Percentiles rank a stretch among this genome's conserved stretches.
phyloP scores from a whole-genome alignment of 2,888 invertebrate species.

The Agapetus fuscipes region DNA sequence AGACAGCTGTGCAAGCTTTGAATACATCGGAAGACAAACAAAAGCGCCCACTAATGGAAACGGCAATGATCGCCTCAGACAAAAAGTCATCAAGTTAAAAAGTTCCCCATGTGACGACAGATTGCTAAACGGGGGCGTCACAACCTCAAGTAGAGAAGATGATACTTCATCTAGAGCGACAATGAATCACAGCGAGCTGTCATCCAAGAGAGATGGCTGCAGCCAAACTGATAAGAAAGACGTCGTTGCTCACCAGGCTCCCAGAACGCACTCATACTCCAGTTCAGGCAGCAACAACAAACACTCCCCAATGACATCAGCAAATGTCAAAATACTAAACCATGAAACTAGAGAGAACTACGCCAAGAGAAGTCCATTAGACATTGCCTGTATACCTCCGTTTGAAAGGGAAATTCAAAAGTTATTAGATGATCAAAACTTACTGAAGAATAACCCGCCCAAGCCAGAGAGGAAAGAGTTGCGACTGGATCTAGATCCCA shows the following conservation, averaged over 20 bases:
- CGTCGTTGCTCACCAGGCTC: conserved; percentile 33
- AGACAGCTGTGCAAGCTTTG: conserved; percentile 55
- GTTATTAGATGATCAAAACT: conserved; percentile 62
- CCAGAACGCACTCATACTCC: conserved; percentile 43
- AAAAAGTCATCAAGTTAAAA: conserved; percentile 28
- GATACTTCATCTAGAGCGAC: conserved; percentile 42
- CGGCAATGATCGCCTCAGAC: conserved; percentile 33
- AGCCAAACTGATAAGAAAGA: conserved; percentile 61
- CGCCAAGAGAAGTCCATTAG: conserved; percentile 40
- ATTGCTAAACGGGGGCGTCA: conserved; percentile 33
- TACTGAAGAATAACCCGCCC: conserved; percentile 50
- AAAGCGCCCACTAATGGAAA: conserved; percentile 28
- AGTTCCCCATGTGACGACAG: conserved; percentile 38
- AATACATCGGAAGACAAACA: conserved; percentile 43
- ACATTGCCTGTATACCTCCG: conserved; percentile 49
- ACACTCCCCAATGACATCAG: conserved; percentile 32
- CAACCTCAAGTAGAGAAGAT: conserved; percentile 37
- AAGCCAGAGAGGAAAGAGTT: conserved; percentile 52
- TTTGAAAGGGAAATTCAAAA: conserved; percentile 75
- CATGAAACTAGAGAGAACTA: conserved; percentile 41
- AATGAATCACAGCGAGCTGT: conserved; percentile 44
- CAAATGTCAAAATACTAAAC: conserved; percentile 45
- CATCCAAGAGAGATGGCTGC: conserved; percentile 51
- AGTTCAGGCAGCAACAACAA: conserved; percentile 38
- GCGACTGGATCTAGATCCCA: conserved; percentile 48